phyloP scores from a whole-genome alignment of 2,797 vertebrate genomes.

The Molossus molossus region DNA sequence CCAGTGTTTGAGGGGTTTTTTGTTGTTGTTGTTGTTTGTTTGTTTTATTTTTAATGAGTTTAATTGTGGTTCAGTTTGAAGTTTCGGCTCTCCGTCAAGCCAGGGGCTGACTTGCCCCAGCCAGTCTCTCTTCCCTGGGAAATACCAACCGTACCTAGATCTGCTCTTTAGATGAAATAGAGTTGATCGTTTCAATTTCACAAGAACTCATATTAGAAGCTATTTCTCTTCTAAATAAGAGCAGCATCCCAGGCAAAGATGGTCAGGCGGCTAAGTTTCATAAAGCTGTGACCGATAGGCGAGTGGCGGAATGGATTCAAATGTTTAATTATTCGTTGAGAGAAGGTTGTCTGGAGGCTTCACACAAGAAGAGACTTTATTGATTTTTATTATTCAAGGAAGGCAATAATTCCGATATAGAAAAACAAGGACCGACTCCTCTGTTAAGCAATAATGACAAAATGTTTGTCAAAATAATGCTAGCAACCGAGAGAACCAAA shows the following conservation, averaged over 20 bases:
- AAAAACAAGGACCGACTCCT: constrained; percentile 84
- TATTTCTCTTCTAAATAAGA: constrained; percentile 82
- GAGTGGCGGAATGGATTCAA: constrained; percentile 84
- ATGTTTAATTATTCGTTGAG: constrained; percentile 89
- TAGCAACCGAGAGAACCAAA: constrained; percentile 79
- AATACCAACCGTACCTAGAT: constrained; percentile 60
- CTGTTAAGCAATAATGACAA: constrained; percentile 89
- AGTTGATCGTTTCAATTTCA: constrained; percentile 76
- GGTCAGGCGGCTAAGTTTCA: constrained; percentile 77
- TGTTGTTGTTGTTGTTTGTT: too few relatives aligned
- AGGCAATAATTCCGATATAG: constrained; percentile 89
- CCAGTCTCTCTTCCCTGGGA: constrained; percentile 43
- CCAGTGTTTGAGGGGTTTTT: not conserved
- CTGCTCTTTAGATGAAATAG: constrained; percentile 66
- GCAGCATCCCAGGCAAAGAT: constrained; percentile 73
- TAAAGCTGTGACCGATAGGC: constrained; percentile 86
- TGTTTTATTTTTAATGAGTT: not conserved
- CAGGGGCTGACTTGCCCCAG: constrained; percentile 63
- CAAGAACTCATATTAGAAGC: constrained; percentile 70
- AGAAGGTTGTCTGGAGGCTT: constrained; percentile 85
- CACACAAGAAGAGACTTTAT: constrained; percentile 84
- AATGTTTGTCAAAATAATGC: constrained; percentile 87
- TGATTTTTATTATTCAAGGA: constrained; percentile 90
- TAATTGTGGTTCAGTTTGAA: constrained; percentile 66
- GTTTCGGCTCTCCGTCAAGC: constrained; percentile 26